Percentiles rank a stretch among this genome's conserved stretches.
phyloP scores from a whole-genome alignment of 2,888 invertebrate species.

The Tetanocera ferruginea region DNA sequence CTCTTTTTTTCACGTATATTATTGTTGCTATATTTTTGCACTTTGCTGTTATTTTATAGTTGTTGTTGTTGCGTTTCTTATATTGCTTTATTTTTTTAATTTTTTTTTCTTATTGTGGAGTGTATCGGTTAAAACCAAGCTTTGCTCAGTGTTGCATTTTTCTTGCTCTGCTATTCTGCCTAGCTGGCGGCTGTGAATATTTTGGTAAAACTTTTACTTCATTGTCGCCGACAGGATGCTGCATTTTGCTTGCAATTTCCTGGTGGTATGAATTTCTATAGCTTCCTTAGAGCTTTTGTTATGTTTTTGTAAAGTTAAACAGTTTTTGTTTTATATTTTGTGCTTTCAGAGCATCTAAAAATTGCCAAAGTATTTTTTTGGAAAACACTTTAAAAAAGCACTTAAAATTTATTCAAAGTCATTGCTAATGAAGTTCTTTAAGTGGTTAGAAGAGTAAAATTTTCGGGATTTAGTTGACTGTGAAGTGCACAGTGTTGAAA shows the following conservation, averaged over 20 bases:
- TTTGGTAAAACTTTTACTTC: constrained; percentile 9
- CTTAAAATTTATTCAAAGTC: too few relatives aligned
- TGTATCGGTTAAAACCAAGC: not conserved
- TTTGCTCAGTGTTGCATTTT: not conserved
- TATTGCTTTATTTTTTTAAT: not conserved
- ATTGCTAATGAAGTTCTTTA: too few relatives aligned
- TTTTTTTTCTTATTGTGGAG: not conserved
- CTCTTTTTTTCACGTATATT: not conserved
- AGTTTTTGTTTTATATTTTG: too few relatives aligned
- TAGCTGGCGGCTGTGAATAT: not conserved
- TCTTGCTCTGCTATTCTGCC: not conserved
- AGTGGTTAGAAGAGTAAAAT: too few relatives aligned
- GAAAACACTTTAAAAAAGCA: too few relatives aligned
- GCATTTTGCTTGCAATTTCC: constrained; percentile 68
- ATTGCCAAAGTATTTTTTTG: too few relatives aligned
- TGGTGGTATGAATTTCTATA: not conserved
- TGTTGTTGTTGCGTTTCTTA: not conserved
- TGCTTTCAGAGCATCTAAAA: too few relatives aligned
- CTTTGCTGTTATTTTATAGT: not conserved
- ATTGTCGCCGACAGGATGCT: constrained; percentile 64
- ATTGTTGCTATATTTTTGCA: not conserved
- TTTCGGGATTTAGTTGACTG: too few relatives aligned
- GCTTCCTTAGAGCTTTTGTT: not conserved
- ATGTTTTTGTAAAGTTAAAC: too few relatives aligned
- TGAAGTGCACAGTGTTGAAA: too few relatives aligned